These are phyloP conservation scores for Endotricha flammealis DNA, from an alignment of 2,888 invertebrate species.

Conservation along the genomic window DNA sequence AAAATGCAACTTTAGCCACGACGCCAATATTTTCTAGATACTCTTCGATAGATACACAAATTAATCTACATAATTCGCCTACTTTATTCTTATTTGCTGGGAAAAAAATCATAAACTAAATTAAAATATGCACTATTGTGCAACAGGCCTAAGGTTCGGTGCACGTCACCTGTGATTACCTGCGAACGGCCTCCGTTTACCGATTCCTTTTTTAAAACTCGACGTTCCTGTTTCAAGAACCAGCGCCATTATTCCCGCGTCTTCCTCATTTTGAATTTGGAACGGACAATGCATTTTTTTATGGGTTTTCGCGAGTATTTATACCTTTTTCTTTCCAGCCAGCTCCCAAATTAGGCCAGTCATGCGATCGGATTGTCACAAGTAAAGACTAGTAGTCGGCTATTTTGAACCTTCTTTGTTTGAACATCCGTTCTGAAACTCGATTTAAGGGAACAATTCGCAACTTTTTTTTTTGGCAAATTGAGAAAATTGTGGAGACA, in stretches of 20 bases:
- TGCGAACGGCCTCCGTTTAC: constrained; percentile 72
- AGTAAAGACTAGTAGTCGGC: constrained; percentile 66
- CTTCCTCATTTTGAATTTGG: constrained; percentile 74
- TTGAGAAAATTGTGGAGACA: constrained; percentile 51
- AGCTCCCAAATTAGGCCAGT: constrained; percentile 55
- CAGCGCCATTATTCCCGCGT: constrained; percentile 67
- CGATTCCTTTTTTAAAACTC: constrained; percentile 71
- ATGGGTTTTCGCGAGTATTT: constrained; percentile 45
- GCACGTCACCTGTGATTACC: constrained; percentile 71
- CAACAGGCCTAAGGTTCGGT: constrained; percentile 37
- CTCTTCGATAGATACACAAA: too few relatives aligned
- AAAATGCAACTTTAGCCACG: too few relatives aligned
- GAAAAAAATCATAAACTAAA: not conserved
- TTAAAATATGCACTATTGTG: constrained; percentile 20
- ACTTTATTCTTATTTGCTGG: too few relatives aligned
- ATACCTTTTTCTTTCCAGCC: constrained; percentile 29
- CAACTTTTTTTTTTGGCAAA: constrained; percentile 49
- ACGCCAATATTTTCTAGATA: too few relatives aligned
- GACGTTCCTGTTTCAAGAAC: constrained; percentile 71
- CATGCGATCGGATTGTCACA: constrained; percentile 58
- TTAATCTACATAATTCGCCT: too few relatives aligned
- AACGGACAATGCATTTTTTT: constrained; percentile 67
- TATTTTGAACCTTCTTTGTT: constrained; percentile 38
- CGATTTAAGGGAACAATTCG: constrained; percentile 49
- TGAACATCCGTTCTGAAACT: constrained; percentile 41